These are phyloP conservation scores for Xenops minutus DNA, from an alignment of 2,797 vertebrate species.

Conservation along the genomic window DNA sequence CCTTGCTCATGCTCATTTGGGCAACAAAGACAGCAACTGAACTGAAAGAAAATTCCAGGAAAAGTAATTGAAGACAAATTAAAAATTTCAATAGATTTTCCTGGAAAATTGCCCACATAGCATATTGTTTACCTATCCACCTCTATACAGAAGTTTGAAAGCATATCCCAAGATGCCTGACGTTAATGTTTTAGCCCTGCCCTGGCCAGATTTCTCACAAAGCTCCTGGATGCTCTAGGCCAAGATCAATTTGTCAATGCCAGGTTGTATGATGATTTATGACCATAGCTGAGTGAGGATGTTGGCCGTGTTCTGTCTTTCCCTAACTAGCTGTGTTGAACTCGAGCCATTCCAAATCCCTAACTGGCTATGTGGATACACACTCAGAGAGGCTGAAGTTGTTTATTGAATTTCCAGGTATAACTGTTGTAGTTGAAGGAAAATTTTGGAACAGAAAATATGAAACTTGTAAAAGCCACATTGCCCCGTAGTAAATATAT, in stretches of 20 bases:
- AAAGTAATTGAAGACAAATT: slow-evolving; percentile 44
- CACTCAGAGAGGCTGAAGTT: slow-evolving; percentile 27
- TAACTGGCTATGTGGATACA: neutral
- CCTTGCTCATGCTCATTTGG: slow-evolving; percentile 18
- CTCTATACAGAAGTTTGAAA: slow-evolving; percentile 44
- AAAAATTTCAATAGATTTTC: slow-evolving; percentile 31
- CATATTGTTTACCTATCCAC: slow-evolving; percentile 9
- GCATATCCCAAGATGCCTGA: slow-evolving; percentile 12
- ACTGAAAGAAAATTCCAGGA: slow-evolving; percentile 44
- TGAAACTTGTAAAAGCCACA: neutral
- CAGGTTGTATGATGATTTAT: slow-evolving; percentile 75
- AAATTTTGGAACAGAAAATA: slow-evolving; percentile 25
- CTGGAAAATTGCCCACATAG: slow-evolving; percentile 28
- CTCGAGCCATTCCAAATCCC: slow-evolving; percentile 61
- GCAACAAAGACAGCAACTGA: slow-evolving; percentile 37
- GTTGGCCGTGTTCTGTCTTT: neutral
- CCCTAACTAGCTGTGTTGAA: slow-evolving; percentile 44
- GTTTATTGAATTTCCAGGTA: slow-evolving; percentile 5
- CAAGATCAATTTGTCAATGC: slow-evolving; percentile 76
- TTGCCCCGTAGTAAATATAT: neutral
- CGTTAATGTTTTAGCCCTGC: slow-evolving; percentile 27
- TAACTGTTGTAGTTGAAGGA: neutral
- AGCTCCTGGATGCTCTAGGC: slow-evolving; percentile 52
- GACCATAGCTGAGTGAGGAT: slow-evolving; percentile 21
- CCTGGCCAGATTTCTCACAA: slow-evolving; percentile 58